These are phyloP conservation scores for Xiphophorus maculatus DNA, from an alignment of 2,113 vertebrate species.

Conservation along the genomic window DNA sequence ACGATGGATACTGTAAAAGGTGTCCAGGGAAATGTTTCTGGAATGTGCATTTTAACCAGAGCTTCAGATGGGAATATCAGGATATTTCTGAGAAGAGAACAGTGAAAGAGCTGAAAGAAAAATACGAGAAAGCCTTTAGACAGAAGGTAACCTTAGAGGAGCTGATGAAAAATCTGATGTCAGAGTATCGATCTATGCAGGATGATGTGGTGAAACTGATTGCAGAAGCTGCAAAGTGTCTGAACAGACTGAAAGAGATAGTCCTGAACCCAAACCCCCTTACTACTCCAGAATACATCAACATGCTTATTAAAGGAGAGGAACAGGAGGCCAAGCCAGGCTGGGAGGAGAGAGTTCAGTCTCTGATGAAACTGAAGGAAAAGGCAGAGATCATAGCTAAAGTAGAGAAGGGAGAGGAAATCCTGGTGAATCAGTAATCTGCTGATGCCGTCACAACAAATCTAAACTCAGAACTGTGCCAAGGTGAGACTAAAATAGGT, in stretches of 20 bases:
- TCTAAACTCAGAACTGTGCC: not conserved
- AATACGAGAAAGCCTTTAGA: accelerated
- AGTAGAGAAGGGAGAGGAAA: not conserved
- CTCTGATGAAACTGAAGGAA: slow-evolving; percentile 4
- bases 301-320: slow-evolving; percentile 52
- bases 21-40: slow-evolving; percentile 49
- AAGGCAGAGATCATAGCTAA: slow-evolving; percentile 10
- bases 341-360: slow-evolving; percentile 22
- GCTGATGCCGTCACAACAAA: not conserved
- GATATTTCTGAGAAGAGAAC: not conserved
- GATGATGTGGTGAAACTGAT: not conserved
- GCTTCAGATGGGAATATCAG: slow-evolving; percentile 11
- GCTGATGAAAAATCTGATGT: not conserved
- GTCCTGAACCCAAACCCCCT: slow-evolving; percentile 51
- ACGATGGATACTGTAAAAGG: accelerated
- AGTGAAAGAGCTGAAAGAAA: not conserved
- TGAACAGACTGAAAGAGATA: slow-evolving; percentile 46
- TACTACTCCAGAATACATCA: slow-evolving; percentile 53
- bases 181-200: not conserved
- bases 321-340: not conserved
- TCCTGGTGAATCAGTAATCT: not conserved
- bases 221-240: accelerated
- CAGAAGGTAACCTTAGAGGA: not conserved
- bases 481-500: too few species aligned
- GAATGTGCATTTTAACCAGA: slow-evolving; percentile 38